These are phyloP conservation scores for Biston stratarius DNA, from an alignment of 2,888 invertebrate genomes.

Conservation along the genomic window DNA sequence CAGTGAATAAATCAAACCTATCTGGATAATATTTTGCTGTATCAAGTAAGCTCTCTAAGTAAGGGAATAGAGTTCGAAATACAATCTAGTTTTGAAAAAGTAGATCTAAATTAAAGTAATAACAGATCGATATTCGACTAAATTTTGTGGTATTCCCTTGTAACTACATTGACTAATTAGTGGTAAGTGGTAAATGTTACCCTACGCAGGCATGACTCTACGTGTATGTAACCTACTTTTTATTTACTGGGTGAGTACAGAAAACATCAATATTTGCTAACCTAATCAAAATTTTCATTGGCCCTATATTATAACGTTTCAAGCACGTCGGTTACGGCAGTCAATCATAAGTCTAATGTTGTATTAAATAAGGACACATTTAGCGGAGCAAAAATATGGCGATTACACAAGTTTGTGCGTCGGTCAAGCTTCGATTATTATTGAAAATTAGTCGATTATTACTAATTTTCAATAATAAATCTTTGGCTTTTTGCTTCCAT, in stretches of 20 bases:
- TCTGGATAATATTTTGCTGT: neutral
- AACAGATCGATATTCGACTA: constrained; percentile 63
- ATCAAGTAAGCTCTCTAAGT: constrained; percentile 23
- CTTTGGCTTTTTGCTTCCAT: no score
- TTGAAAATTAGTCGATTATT: no score
- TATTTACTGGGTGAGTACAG: neutral
- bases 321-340: no score
- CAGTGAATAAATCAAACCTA: constrained; percentile 1
- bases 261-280: neutral
- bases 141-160: constrained; percentile 66
- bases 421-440: no score
- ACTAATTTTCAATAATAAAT: no score
- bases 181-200: neutral
- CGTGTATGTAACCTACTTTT: neutral
- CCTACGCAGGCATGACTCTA: no score
- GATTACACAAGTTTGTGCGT: no score
- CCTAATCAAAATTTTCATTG: no score
- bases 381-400: no score
- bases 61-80: constrained; percentile 6
- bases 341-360: no score
- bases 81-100: neutral
- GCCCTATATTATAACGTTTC: no score
- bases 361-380: no score
- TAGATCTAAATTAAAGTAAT: constrained; percentile 45
- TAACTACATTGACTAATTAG: neutral